A percentile compares a stretch with the other conserved stretches of the same genome.
Conservation (phyloP, 2,888 invertebrate species). For the Drosophila cracens region DNA sequence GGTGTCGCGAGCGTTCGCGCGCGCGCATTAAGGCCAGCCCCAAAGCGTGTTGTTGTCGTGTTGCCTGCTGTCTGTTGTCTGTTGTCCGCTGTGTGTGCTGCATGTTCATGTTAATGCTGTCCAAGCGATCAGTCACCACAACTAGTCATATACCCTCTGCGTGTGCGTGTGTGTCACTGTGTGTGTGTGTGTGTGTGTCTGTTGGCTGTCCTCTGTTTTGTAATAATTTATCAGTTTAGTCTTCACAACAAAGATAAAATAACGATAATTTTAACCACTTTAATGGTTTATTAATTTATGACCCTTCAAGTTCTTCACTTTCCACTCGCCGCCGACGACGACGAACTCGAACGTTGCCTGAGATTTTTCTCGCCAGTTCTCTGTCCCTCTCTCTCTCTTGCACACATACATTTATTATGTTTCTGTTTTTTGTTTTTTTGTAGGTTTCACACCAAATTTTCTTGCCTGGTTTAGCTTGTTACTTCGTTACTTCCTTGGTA, state of each 20-base stretch:
- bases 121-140: slow-evolving; percentile 77
- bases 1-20: slow-evolving; percentile 71
- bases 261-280: slow-evolving; percentile 85
- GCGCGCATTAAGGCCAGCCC: slow-evolving; percentile 74
- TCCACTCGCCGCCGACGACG: slow-evolving; percentile 63
- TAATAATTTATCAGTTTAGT: slow-evolving; percentile 85
- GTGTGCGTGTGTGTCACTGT: background rate
- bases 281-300: slow-evolving; percentile 86
- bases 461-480: slow-evolving; percentile 58
- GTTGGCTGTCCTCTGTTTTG: slow-evolving; percentile 82
- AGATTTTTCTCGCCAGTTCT: slow-evolving; percentile 49
- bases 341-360: slow-evolving; percentile 32
- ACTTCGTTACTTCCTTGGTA: slow-evolving; percentile 62
- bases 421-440: slow-evolving; percentile 36
- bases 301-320: slow-evolving; percentile 84
- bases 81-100: slow-evolving; percentile 68
- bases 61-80: slow-evolving; percentile 65
- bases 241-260: slow-evolving; percentile 83
- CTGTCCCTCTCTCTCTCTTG: background rate
- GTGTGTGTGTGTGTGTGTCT: slow-evolving; percentile 12
- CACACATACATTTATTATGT: slow-evolving; percentile 27
- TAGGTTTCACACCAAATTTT: slow-evolving; percentile 81
- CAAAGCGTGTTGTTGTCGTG: slow-evolving; percentile 60
- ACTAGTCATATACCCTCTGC: slow-evolving; percentile 35
- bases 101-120: slow-evolving; percentile 80